Evolutionary conservation across 35 echinoderm and acorn worm genomes (phyloP), one percentile per base, ranked within the genome.

Genomic region (Acanthaster planci): DNA sequence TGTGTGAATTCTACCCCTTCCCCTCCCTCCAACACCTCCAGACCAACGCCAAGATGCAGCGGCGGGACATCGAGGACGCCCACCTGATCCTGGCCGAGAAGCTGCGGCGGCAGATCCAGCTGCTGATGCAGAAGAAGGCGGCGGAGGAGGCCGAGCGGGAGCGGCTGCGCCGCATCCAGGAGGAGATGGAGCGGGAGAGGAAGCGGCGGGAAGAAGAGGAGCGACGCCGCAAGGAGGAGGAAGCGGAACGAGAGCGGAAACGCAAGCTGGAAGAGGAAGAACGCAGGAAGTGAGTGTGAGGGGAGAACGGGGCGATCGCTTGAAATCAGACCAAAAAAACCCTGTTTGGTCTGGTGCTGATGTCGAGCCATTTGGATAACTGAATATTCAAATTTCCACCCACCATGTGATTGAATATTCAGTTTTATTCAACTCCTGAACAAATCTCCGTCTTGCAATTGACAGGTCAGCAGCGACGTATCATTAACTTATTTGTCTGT

Each of bases 121-220:
- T 84, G 14, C 81, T 84, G 31, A 92, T 97, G 76, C 72, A 89
- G 57, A 92, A 89, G 75, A 97, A 93, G 60, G 90, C 92, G 30
- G 84, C 94, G 1, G 90, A 97, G 64, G 87, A 78, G 15, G 90
- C 75, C 0, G 92, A 86, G 52, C 38, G 67, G 42, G 91, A 93
- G 67, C 36, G 90, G 10, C 87, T 89, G 7, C 47, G 76, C 8
- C 60, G 76, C 37, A 85, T 93, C 39, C 86, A 93, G 87, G 90
- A 92, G 90, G 90, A 97, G 51, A 78, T 86, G 79, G 94, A 97
- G 78, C 76, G 87, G 54, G 87, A 97, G 60, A 86, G 87, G 78
- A 89, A 86, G 39, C 80, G 87, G n/a, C 52, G 85, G 39, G 94
- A 93, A 57, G 94, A 97, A 60, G n/a, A 60, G 40, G 52, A 80